These are phyloP conservation scores for Leucoraja ocellata DNA, from an alignment of 2,797 vertebrate genomes.

Conservation along the genomic window DNA sequence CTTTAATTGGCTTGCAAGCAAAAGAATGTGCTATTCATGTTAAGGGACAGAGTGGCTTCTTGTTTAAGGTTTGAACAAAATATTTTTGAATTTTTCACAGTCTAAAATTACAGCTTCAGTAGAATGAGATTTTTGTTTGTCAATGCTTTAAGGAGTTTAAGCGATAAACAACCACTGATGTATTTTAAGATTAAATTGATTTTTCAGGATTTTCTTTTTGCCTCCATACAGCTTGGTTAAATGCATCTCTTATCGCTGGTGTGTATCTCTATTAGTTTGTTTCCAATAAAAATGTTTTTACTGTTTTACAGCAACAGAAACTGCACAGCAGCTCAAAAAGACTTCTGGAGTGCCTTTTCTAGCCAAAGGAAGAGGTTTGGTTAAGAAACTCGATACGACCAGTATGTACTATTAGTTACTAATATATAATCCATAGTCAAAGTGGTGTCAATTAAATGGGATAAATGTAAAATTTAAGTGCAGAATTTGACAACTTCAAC, in stretches of 20 bases:
- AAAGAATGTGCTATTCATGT: neutral
- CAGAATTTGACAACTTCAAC: neutral
- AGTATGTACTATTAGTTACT: conserved; percentile 62
- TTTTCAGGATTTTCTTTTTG: neutral
- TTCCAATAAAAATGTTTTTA: neutral
- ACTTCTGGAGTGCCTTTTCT: conserved; percentile 93
- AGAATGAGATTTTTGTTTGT: neutral
- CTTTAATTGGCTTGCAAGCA: neutral
- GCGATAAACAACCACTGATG: neutral
- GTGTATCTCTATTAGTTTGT: too few relatives aligned
- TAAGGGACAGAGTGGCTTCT: neutral
- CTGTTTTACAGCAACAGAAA: conserved; percentile 75
- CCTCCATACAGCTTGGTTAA: neutral
- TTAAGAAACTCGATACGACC: conserved; percentile 95
- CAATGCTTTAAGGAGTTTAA: neutral
- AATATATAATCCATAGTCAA: neutral
- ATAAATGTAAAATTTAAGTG: neutral
- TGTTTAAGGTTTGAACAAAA: neutral
- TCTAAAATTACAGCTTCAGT: neutral
- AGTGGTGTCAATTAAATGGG: neutral
- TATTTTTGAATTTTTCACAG: neutral
- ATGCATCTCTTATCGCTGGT: neutral
- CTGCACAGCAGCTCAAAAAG: conserved; percentile 93
- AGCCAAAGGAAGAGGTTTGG: conserved; percentile 88
- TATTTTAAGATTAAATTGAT: neutral